These are phyloP conservation scores for Clistopyga incitator DNA, from an alignment of 2,888 invertebrate species.

Conservation along the genomic window DNA sequence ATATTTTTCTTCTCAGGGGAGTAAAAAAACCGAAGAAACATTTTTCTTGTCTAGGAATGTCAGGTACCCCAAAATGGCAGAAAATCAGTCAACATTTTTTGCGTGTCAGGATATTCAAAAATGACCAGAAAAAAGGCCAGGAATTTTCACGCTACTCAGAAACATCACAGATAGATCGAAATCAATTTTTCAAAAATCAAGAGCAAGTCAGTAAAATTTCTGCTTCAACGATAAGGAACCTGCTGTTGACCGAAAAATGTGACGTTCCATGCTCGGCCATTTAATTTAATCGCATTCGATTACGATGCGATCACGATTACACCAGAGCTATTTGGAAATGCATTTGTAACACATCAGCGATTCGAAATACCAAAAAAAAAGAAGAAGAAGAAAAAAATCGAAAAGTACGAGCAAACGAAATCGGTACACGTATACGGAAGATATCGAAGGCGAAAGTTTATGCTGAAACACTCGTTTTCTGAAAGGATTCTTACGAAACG, in stretches of 20 bases:
- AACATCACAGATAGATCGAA: no score
- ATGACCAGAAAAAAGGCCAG: no score
- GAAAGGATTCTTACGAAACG: constrained; percentile 66
- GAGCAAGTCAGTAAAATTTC: no score
- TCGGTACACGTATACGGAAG: constrained; percentile 57
- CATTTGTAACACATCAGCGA: constrained; percentile 30
- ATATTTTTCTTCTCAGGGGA: no score
- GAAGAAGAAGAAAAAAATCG: constrained; percentile 23
- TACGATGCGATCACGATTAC: constrained; percentile 21
- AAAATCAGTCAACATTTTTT: no score
- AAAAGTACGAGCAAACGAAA: constrained; percentile 53
- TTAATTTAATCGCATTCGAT: constrained; percentile 13
- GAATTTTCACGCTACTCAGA: no score
- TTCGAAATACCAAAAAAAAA: constrained; percentile 30
- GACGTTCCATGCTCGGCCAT: background rate
- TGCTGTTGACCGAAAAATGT: background rate
- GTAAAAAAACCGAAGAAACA: no score
- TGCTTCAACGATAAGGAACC: background rate
- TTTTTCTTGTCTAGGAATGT: no score
- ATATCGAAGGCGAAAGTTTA: constrained; percentile 69
- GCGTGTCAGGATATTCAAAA: no score
- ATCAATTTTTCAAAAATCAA: no score
- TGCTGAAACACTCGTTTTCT: constrained; percentile 67
- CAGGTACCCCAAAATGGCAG: no score
- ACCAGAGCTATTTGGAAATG: constrained; percentile 30